Conservation (phyloP, 2,888 invertebrate species). For the Eupithecia inturbata region DNA sequence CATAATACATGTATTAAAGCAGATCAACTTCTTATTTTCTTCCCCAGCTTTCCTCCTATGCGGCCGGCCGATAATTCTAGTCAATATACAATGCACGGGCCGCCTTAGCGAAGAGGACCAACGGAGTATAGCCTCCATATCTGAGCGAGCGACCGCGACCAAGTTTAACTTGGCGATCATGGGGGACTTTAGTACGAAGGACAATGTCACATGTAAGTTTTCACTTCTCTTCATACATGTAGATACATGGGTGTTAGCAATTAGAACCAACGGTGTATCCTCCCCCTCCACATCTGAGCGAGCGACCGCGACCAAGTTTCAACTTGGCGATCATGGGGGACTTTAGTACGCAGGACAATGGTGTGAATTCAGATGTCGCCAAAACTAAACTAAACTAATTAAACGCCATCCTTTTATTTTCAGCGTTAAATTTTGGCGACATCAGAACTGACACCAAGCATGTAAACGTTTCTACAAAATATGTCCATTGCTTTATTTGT, state of each 20-base stretch:
- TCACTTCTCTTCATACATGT: background rate
- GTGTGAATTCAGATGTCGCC: conserved; percentile 38
- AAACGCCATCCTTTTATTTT: too few relatives aligned
- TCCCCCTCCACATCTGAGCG: conserved; percentile 54
- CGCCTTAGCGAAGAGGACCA: conserved; percentile 58
- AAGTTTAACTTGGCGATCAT: conserved; percentile 61
- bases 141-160: conserved; percentile 56
- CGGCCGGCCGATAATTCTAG: conserved; percentile 74
- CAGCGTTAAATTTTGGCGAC: too few relatives aligned
- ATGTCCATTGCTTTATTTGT: too few relatives aligned
- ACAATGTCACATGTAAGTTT: conserved; percentile 71
- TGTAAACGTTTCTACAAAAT: too few relatives aligned
- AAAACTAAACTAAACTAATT: too few relatives aligned
- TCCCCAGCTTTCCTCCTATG: conserved; percentile 79
- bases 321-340: conserved; percentile 70
- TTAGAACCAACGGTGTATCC: conserved; percentile 48
- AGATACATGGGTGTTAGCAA: conserved; percentile 49
- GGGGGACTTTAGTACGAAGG: conserved; percentile 70
- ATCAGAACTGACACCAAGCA: too few relatives aligned
- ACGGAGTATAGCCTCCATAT: conserved; percentile 51
- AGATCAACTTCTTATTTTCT: background rate
- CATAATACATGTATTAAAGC: too few relatives aligned
- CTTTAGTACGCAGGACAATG: conserved; percentile 67
- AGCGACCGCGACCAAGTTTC: conserved; percentile 53
- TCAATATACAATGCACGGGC: conserved; percentile 72